phyloP scores from a whole-genome alignment of 2,113 vertebrate species.

The Todiramphus chloris region DNA sequence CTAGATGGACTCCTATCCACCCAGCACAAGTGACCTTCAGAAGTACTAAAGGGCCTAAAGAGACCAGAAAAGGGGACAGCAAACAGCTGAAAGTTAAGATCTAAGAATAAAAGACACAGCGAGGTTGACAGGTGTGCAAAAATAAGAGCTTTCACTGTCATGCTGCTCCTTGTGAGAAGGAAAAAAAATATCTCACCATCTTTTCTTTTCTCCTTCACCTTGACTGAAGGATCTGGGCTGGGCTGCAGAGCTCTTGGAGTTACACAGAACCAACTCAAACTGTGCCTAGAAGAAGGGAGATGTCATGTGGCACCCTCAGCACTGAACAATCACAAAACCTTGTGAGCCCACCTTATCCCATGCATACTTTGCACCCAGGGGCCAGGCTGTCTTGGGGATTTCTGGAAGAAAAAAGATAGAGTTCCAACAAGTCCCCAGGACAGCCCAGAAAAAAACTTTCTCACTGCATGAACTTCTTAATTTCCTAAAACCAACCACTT shows the following conservation, averaged over 20 bases:
- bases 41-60: neutral
- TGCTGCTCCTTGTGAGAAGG: neutral
- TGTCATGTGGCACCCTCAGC: neutral
- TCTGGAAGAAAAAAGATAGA: neutral
- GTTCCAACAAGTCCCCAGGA: neutral
- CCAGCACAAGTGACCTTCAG: neutral
- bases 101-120: neutral
- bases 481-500: neutral
- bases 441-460: neutral
- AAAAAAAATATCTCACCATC: neutral
- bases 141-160: neutral
- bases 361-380: neutral
- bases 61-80: neutral
- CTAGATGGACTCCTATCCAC: neutral
- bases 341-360: neutral
- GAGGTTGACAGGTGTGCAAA: neutral
- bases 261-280: neutral
- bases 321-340: neutral
- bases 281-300: neutral
- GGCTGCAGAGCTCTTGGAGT: neutral
- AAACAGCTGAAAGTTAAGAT: neutral
- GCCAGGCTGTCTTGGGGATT: neutral
- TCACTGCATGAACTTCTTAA: neutral
- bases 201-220: neutral
- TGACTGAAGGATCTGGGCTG: neutral